phyloP scores from a whole-genome alignment of 2,797 vertebrate species.

The Gallinago nigripennis region DNA sequence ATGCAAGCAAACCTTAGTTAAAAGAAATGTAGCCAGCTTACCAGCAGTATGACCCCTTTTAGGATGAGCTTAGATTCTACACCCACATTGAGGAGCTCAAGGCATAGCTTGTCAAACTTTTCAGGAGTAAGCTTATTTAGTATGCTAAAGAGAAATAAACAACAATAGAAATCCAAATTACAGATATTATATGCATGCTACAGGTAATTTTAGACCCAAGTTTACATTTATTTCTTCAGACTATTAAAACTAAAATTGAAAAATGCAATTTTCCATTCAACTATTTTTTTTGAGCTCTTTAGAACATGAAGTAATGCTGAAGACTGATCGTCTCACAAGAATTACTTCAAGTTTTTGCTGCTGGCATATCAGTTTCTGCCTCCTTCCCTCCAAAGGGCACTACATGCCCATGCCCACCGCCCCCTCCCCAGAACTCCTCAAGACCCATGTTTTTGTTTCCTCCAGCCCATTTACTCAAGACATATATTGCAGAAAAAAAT shows the following conservation, averaged over 20 bases:
- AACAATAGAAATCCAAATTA: neutral
- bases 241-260: fast-evolving
- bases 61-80: conserved; percentile 99
- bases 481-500: fast-evolving
- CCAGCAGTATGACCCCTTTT: conserved; percentile 99
- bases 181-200: fast-evolving
- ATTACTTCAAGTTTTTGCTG: neutral
- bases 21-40: conserved; percentile 69
- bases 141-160: conserved; percentile 82
- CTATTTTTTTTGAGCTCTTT: fast-evolving
- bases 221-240: fast-evolving
- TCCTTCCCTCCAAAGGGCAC: neutral
- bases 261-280: fast-evolving
- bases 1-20: neutral
- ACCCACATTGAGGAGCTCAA: conserved; percentile 99
- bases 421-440: no score
- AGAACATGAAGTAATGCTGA: fast-evolving
- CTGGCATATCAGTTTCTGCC: neutral
- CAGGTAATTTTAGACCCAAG: fast-evolving
- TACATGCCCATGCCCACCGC: fast-evolving
- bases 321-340: neutral
- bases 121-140: conserved; percentile 99
- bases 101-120: conserved; percentile 99
- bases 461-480: neutral
- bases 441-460: fast-evolving